A percentile compares a stretch with the other conserved stretches of the same genome.
Evolutionary conservation across 2,797 vertebrate species (phyloP).

Genomic region (Alcedo atthis): DNA sequence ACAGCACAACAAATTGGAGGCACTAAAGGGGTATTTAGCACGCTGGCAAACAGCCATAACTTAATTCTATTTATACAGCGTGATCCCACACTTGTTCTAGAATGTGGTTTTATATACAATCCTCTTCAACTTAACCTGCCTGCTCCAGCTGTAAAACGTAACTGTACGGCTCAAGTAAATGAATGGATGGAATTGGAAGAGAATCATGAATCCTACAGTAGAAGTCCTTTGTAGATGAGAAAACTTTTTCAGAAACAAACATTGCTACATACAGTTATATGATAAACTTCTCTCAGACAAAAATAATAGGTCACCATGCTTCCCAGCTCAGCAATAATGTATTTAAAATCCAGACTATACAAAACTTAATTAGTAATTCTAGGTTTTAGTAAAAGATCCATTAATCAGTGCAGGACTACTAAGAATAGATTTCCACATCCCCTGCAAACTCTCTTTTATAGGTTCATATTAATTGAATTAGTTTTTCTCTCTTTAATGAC

Average conservation of each 20-base stretch:
- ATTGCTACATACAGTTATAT: not conserved
- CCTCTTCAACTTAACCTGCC: not conserved
- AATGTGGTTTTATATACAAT: not conserved
- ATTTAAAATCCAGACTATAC: not conserved
- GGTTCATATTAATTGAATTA: not conserved
- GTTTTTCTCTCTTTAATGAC: not conserved
- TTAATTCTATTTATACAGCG: not conserved
- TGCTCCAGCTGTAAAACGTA: not conserved
- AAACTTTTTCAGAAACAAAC: not conserved
- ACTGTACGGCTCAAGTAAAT: not conserved
- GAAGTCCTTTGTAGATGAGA: not conserved
- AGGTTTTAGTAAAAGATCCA: not conserved
- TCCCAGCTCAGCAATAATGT: not conserved
- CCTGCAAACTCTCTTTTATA: not conserved
- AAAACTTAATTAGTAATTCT: not conserved
- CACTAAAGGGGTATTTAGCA: not conserved
- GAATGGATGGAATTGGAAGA: not conserved
- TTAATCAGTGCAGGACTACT: not conserved
- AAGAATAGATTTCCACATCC: not conserved
- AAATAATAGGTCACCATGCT: not conserved
- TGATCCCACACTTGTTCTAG: not conserved
- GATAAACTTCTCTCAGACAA: not conserved
- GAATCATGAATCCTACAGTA: not conserved
- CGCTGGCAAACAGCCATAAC: not conserved
- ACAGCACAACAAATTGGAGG: not conserved